Conservation (phyloP, 2,113 vertebrate species). For the Toxotes jaculatrix region DNA sequence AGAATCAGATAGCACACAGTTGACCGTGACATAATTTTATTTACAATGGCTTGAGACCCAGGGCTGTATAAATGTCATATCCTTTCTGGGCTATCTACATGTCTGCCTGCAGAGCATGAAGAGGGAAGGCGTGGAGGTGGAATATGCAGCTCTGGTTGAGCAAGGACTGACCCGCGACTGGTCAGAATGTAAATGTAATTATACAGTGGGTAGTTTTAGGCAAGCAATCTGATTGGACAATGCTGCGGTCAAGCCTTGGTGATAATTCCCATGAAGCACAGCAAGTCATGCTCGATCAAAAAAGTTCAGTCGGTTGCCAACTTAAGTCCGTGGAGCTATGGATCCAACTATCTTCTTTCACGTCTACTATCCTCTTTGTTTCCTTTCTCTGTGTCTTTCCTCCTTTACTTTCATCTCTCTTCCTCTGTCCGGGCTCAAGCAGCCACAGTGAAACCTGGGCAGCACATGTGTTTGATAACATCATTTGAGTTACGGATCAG, state of each 20-base stretch:
- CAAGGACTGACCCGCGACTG: constrained; percentile 51
- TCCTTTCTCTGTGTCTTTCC: not conserved
- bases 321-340: not conserved
- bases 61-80: constrained; percentile 52
- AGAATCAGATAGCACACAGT: constrained; percentile 74
- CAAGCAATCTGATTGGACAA: constrained; percentile 58
- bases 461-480: constrained; percentile 78
- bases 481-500: constrained; percentile 66
- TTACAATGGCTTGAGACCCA: constrained; percentile 70
- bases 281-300: not conserved
- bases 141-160: constrained; percentile 28
- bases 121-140: constrained; percentile 46
- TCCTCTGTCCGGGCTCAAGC: not conserved
- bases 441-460: constrained; percentile 46
- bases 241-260: not conserved
- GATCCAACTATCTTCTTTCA: not conserved
- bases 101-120: constrained; percentile 64
- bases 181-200: constrained; percentile 53
- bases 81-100: constrained; percentile 64
- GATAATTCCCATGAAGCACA: constrained; percentile 36
- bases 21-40: constrained; percentile 79
- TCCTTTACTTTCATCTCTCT: not conserved
- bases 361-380: not conserved
- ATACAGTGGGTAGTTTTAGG: constrained; percentile 47
- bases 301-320: not conserved